phyloP scores from a whole-genome alignment of 1,140 invertebrate species.

The Oscheius sp. region DNA sequence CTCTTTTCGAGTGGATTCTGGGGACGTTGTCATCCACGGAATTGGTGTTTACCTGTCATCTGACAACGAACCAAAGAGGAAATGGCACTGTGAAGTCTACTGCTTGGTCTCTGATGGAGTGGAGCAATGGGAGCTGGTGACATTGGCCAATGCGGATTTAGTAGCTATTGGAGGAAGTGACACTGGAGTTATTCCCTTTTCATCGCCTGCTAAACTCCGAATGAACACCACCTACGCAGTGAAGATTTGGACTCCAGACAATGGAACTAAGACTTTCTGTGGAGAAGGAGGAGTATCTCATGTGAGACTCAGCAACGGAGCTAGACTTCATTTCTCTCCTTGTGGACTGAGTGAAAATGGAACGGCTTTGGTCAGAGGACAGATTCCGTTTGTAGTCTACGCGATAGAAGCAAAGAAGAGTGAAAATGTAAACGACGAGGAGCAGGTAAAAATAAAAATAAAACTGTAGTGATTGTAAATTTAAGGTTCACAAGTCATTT shows the following conservation, averaged over 20 bases:
- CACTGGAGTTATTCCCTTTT: slow-evolving; percentile 20
- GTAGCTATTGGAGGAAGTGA: neutral
- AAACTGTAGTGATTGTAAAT: no score
- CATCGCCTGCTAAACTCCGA: slow-evolving; percentile 31
- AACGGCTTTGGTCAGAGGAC: slow-evolving; percentile 85
- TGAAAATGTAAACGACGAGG: slow-evolving; percentile 25
- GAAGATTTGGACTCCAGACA: slow-evolving; percentile 34
- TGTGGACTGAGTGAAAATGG: slow-evolving; percentile 47
- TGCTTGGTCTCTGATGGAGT: slow-evolving; percentile 65
- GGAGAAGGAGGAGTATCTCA: slow-evolving; percentile 43
- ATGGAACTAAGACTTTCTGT: slow-evolving; percentile 50
- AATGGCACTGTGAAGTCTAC: slow-evolving; percentile 71
- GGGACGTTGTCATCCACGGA: slow-evolving; percentile 83
- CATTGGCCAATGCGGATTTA: neutral
- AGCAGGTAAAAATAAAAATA: no score
- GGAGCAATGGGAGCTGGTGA: slow-evolving; percentile 21
- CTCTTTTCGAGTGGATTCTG: slow-evolving; percentile 84
- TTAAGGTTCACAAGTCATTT: slow-evolving; percentile 19
- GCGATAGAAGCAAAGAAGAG: slow-evolving; percentile 65
- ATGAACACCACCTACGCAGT: slow-evolving; percentile 47
- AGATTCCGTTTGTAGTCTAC: slow-evolving; percentile 89
- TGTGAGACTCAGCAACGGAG: slow-evolving; percentile 43
- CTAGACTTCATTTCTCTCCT: neutral
- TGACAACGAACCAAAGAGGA: slow-evolving; percentile 7
- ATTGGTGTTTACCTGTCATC: slow-evolving; percentile 76